phyloP scores from a whole-genome alignment of 2,113 vertebrate species.

The Trichomycterus rosablanca region DNA sequence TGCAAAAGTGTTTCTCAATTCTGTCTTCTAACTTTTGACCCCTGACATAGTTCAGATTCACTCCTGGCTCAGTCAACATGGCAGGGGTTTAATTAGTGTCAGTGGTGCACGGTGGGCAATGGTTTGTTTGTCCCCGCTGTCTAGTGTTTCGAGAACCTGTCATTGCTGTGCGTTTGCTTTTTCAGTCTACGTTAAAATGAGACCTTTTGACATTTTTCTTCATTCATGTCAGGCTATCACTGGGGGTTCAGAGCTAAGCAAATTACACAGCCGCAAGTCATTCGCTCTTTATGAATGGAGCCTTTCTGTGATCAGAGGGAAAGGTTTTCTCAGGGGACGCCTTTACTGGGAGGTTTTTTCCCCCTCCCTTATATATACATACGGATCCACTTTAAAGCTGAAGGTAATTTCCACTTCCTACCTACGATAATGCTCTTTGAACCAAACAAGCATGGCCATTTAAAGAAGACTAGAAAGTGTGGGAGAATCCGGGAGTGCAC shows the following conservation, averaged over 20 bases:
- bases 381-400: conserved; percentile 83
- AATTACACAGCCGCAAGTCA: conserved; percentile 79
- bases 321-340: conserved; percentile 74
- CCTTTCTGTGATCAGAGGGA: conserved; percentile 76
- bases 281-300: conserved; percentile 81
- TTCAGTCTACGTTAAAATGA: conserved; percentile 16
- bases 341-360: conserved; percentile 68
- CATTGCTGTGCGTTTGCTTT: conserved; percentile 1
- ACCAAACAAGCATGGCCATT: conserved; percentile 70
- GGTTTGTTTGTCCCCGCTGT: conserved; percentile 29
- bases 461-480: conserved; percentile 56
- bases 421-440: conserved; percentile 74
- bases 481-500: background rate
- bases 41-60: conserved; percentile 22
- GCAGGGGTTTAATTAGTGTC: conserved; percentile 36
- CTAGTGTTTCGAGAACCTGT: conserved; percentile 1
- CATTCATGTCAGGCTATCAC: conserved; percentile 77
- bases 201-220: conserved; percentile 62
- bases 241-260: conserved; percentile 78
- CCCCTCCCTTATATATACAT: conserved; percentile 70
- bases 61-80: conserved; percentile 36
- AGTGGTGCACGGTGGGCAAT: conserved; percentile 27
- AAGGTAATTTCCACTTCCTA: conserved; percentile 88
- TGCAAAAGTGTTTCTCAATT: background rate
- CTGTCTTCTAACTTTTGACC: conserved; percentile 21